Percentiles rank a stretch among this genome's conserved stretches.
Evolutionary conservation across 2,797 vertebrate genomes (phyloP).

Genomic region (Fratercula arctica): DNA sequence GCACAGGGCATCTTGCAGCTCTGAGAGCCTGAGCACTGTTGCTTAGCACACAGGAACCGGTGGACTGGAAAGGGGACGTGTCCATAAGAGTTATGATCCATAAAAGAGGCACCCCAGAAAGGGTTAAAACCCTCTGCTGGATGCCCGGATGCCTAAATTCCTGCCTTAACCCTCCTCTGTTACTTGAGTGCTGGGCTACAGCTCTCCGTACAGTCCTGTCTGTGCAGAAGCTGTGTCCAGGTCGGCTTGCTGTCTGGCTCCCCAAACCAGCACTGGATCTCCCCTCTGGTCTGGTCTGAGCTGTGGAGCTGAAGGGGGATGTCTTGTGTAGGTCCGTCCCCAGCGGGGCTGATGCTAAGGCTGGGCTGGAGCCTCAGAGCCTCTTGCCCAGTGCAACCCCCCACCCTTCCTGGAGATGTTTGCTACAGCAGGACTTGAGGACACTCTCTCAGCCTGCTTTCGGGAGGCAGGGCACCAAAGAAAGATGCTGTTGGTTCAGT

Average conservation of each 20-base stretch:
- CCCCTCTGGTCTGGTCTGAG: not conserved
- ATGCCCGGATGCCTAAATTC: not conserved
- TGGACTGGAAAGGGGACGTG: not conserved
- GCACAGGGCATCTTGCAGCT: not conserved
- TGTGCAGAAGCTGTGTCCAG: not conserved
- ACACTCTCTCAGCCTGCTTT: not conserved
- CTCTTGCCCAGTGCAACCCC: not conserved
- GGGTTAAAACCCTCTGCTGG: not conserved
- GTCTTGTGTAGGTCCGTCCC: accelerated
- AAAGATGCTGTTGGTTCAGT: not conserved
- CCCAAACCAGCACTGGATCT: not conserved
- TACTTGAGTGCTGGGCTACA: not conserved
- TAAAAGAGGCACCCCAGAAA: not conserved
- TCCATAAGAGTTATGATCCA: not conserved
- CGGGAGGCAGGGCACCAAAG: not conserved
- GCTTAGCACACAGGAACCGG: not conserved
- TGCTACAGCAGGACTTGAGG: not conserved
- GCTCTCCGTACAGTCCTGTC: not conserved
- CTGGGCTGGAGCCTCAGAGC: not conserved
- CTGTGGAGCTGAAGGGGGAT: not conserved
- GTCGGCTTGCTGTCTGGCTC: not conserved
- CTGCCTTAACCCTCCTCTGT: not conserved
- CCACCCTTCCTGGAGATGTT: accelerated
- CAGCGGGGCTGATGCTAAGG: not conserved
- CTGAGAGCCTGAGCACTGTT: not conserved